Percentiles rank a stretch among this genome's conserved stretches.
These are phyloP conservation scores for Tautogolabrus adspersus DNA, from an alignment of 2,113 vertebrate species.

Conservation along the genomic window DNA sequence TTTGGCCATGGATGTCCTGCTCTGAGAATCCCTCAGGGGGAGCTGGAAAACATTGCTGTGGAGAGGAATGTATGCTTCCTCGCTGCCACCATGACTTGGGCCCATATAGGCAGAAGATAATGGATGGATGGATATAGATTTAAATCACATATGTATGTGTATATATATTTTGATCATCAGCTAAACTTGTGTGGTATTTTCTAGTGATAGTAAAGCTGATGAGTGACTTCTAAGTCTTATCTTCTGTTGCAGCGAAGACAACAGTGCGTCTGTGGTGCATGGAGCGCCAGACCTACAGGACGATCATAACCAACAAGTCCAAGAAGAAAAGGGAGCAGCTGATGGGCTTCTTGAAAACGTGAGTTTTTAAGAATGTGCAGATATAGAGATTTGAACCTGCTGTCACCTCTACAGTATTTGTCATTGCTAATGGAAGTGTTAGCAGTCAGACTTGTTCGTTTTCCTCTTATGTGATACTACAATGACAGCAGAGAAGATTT, in stretches of 20 bases:
- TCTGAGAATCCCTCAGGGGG: no score
- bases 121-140: no score
- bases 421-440: neutral
- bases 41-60: no score
- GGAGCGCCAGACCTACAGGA: conserved; percentile 84
- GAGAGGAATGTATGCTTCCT: no score
- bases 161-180: no score
- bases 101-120: no score
- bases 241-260: conserved; percentile 72
- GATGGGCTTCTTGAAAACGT: conserved; percentile 84
- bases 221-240: neutral
- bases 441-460: neutral
- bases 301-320: conserved; percentile 85
- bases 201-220: no score
- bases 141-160: no score
- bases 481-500: neutral
- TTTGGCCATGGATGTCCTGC: no score
- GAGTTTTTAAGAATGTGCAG: conserved; percentile 40
- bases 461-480: neutral
- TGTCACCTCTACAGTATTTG: neutral
- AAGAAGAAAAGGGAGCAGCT: conserved; percentile 82
- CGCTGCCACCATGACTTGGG: no score
- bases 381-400: neutral
- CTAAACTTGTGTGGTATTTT: no score
- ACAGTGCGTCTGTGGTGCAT: conserved; percentile 84